Base-by-base conservation (phyloP, 1,140 invertebrate species). In the Radopholus similis region DNA sequence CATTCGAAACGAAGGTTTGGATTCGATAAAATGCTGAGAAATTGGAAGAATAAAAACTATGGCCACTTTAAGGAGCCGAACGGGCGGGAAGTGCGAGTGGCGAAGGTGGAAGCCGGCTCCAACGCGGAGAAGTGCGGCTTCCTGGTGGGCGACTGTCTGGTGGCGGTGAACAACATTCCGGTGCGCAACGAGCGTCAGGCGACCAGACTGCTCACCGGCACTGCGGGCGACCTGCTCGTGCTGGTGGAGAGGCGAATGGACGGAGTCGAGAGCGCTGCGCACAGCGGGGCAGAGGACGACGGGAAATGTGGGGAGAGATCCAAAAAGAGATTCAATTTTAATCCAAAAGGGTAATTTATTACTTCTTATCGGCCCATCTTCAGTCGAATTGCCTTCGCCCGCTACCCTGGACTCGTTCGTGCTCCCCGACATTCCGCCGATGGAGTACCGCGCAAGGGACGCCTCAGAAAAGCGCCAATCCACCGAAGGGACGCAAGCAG, bases 121-220 rank as follows among this genome's bases (percentile, higher is more conserved):
- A 55, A 71, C 30, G 77, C 78, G 2, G 78, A 81, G n/a, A 77
- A 78, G 40, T 65, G 70, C 32, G 71, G 67, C 15, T 76, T 79
- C 18, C 80, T 74, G 59, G 56, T 40, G 68, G 69, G 71, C 42
- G 76, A 78, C 58, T 64, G 68, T 13, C 40, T 79, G 5, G 49
- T 79, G 13, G 78, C 77, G 11, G 70, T 79, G 15, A 79, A 79
- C 42, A 79, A 78, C 58, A 72, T 81, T 15, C 70, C 76, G 4
- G 69, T 78, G 37, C 38, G 78, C 59, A 76, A 71, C 42, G 77
- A 81, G 59, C 49, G 73, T 28, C 77, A 79, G 58, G 77, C 77
- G 13, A 74, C 51, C 23, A 71, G 72, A 28, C 66, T 78, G 32
- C 62, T 81, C 18, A 66, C 54, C 51, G 66, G 72, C 11, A 77